Conservation (phyloP, 2,888 invertebrate genomes). For the Limnephilus lunatus region DNA sequence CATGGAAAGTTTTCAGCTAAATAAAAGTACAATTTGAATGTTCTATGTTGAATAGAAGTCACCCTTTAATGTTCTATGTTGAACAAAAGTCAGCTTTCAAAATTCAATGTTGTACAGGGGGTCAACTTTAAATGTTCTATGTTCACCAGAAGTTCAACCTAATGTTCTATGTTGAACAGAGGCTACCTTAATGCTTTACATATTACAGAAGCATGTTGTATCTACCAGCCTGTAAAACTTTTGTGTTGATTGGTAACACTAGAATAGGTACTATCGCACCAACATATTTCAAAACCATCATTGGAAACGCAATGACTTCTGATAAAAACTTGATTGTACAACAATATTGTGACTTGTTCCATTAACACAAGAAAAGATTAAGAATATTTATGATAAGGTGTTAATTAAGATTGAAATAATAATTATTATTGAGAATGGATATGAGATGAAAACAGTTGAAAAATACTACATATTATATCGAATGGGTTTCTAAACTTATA, state of each 20-base stretch:
- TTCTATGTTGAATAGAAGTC: not conserved
- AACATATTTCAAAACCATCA: not conserved
- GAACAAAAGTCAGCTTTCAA: not conserved
- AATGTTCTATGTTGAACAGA: not conserved
- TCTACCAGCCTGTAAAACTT: not conserved
- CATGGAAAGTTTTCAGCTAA: not conserved
- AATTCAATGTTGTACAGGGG: not conserved
- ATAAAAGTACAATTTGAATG: not conserved
- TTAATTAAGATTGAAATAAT: not conserved
- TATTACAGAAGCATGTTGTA: not conserved
- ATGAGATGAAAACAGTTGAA: not conserved
- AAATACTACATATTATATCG: not conserved
- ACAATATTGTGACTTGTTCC: not conserved
- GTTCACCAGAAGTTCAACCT: not conserved
- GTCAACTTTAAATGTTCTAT: not conserved
- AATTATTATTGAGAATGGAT: not conserved
- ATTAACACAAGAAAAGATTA: not conserved
- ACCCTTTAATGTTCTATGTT: not conserved
- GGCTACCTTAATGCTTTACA: not conserved
- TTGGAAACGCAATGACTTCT: not conserved
- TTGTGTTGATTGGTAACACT: not conserved
- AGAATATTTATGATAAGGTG: not conserved
- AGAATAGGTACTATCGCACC: not conserved
- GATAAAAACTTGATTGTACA: not conserved
- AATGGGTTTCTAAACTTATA: not conserved